These are phyloP conservation scores for Paedocypris sp. DNA, from an alignment of 2,113 vertebrate species.

Conservation along the genomic window DNA sequence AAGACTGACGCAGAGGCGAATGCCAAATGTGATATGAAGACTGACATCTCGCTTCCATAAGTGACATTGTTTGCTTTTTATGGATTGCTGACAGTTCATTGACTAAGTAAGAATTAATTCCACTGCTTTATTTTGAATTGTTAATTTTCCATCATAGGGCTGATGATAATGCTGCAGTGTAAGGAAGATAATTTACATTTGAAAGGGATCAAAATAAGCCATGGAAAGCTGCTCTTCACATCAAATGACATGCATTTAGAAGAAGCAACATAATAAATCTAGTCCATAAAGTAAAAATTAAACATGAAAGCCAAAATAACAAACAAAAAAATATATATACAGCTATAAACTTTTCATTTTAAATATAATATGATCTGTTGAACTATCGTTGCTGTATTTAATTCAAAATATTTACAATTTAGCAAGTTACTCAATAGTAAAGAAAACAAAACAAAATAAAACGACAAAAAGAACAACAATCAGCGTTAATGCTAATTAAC, in stretches of 20 bases:
- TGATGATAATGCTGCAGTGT: slow-evolving; percentile 9
- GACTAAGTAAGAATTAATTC: slow-evolving; percentile 18
- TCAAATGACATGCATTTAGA: slow-evolving; percentile 12
- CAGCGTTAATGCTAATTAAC: no score
- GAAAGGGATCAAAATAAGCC: slow-evolving; percentile 29
- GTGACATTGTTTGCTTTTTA: not conserved
- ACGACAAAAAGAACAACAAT: no score
- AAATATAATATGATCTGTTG: no score
- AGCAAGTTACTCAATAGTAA: no score
- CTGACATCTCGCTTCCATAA: not conserved
- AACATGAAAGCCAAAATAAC: no score
- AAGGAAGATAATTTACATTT: slow-evolving; percentile 16
- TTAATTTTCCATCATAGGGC: slow-evolving; percentile 13
- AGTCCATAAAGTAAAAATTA: no score
- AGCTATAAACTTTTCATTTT: no score
- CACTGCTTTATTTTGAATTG: slow-evolving; percentile 25
- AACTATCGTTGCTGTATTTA: no score
- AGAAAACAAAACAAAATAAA: no score
- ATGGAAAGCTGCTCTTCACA: slow-evolving; percentile 13
- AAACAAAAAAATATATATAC: no score
- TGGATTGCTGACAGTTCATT: not conserved
- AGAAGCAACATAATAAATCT: no score
- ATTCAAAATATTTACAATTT: no score
- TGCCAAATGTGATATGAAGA: not conserved
- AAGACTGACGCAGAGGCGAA: not conserved